A percentile compares a stretch with the other conserved stretches of the same genome.
Conservation (phyloP, 2,113 vertebrate genomes). For the Microtus oregoni region DNA sequence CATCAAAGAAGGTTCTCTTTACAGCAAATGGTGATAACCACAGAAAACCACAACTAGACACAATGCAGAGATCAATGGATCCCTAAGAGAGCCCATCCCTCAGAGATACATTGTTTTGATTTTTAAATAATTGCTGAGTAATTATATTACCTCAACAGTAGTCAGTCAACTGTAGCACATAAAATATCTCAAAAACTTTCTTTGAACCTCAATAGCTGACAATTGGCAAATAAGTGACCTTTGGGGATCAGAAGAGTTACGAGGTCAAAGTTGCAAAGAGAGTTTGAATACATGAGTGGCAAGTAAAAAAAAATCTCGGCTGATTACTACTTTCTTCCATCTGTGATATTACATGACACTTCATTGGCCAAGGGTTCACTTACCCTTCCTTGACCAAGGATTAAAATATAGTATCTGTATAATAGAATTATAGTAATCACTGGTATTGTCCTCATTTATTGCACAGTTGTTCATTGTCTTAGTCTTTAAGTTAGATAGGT, state of each 20-base stretch:
- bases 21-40: not conserved
- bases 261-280: not conserved
- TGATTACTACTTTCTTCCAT: not conserved
- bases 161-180: not conserved
- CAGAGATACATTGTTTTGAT: not conserved
- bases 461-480: too few relatives aligned
- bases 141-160: not conserved
- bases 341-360: not conserved
- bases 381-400: slow-evolving; percentile 7
- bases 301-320: slow-evolving; percentile 20
- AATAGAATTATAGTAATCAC: not conserved
- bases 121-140: not conserved
- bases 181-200: slow-evolving; percentile 15
- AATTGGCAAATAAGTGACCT: slow-evolving; percentile 7
- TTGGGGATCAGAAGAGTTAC: not conserved
- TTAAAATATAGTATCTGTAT: not conserved
- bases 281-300: not conserved
- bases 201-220: not conserved
- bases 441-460: not conserved
- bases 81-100: too few relatives aligned
- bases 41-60: not conserved
- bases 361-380: slow-evolving; percentile 19
- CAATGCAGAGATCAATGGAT: not conserved
- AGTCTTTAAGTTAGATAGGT: too few relatives aligned
- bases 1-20: not conserved